A percentile compares a stretch with the other conserved stretches of the same genome.
These are phyloP conservation scores for Equus przewalskii DNA, from an alignment of 2,113 vertebrate species.

Conservation along the genomic window DNA sequence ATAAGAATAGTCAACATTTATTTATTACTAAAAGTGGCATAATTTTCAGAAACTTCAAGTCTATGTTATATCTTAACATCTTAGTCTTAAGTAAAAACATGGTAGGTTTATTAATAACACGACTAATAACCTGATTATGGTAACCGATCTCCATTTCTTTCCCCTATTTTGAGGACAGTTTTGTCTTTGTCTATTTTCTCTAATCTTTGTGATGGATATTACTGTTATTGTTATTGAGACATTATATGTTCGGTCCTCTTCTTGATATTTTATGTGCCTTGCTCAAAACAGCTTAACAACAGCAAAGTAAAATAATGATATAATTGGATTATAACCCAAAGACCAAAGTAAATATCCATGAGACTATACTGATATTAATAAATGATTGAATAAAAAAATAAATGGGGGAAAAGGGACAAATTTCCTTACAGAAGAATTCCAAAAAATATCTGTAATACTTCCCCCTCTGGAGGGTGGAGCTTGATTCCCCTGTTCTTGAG, in stretches of 20 bases:
- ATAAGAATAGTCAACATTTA: not conserved
- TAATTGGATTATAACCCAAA: not conserved
- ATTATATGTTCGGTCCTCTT: not conserved
- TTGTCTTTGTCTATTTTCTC: not conserved
- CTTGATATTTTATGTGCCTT: not conserved
- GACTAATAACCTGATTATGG: not conserved
- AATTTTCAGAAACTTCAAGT: not conserved
- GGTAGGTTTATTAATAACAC: not conserved
- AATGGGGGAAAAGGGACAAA: not conserved
- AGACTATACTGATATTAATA: not conserved
- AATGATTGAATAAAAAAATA: not conserved
- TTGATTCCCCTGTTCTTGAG: not conserved
- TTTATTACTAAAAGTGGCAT: slow-evolving; percentile 4
- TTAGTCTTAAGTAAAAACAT: not conserved
- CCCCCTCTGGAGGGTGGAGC: not conserved
- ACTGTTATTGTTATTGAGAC: not conserved
- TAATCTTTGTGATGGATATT: not conserved
- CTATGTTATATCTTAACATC: not conserved
- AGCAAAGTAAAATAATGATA: not conserved
- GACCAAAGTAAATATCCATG: not conserved
- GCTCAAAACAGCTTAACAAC: not conserved
- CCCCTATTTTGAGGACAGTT: not conserved
- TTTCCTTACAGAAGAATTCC: not conserved
- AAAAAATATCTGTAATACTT: not conserved
- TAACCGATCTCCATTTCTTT: not conserved